These are phyloP conservation scores for Formicarius rufipectus DNA, from an alignment of 2,113 vertebrate species.

Conservation along the genomic window DNA sequence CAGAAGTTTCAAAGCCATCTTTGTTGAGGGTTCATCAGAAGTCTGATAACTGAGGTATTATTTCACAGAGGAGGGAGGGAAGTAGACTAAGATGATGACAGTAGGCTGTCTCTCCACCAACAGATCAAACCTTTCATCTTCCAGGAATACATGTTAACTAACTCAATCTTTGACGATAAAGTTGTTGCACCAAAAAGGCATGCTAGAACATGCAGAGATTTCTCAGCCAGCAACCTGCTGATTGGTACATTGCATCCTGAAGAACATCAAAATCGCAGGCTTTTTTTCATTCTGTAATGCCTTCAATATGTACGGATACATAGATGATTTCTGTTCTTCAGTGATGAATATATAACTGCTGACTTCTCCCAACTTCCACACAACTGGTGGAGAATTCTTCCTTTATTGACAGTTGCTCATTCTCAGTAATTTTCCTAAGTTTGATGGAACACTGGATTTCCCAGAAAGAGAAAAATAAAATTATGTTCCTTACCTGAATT, in stretches of 20 bases:
- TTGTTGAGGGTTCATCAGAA: not conserved
- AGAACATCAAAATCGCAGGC: not conserved
- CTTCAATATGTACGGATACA: not conserved
- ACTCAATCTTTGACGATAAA: not conserved
- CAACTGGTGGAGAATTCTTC: not conserved
- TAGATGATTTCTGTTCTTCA: slow-evolving; percentile 2
- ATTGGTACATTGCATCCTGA: not conserved
- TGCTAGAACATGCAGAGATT: not conserved
- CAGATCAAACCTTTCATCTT: not conserved
- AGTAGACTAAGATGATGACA: not conserved
- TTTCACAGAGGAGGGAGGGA: not conserved
- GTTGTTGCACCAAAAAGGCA: not conserved
- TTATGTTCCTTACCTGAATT: slow-evolving; percentile 68
- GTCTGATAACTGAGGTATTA: not conserved
- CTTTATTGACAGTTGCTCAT: not conserved
- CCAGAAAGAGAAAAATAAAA: slow-evolving; percentile 68
- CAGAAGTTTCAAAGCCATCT: not conserved
- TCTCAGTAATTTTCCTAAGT: slow-evolving; percentile 23
- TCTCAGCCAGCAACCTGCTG: not conserved
- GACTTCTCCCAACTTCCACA: not conserved
- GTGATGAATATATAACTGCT: not conserved
- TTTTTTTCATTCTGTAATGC: slow-evolving; percentile 1
- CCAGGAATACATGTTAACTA: not conserved
- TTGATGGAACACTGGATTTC: slow-evolving; percentile 73
- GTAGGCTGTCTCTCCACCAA: not conserved